Percentiles rank a stretch among this genome's conserved stretches.
Evolutionary conservation across 2,888 invertebrate species (phyloP).

Genomic region (Halocaridina rubra): DNA sequence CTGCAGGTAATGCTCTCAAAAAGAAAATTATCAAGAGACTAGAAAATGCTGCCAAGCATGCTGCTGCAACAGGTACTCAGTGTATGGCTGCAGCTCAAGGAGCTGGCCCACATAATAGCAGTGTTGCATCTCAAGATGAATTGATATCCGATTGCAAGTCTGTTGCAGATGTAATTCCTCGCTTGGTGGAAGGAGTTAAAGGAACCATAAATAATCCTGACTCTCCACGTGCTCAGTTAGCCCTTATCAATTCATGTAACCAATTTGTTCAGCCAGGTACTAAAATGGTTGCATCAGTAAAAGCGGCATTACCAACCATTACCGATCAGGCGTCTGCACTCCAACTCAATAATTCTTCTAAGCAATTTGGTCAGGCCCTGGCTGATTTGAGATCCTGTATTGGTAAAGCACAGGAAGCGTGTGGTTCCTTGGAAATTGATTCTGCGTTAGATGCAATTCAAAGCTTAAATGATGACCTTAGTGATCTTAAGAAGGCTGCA

Average conservation of each 20-base stretch:
- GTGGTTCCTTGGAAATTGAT: slow-evolving; percentile 84
- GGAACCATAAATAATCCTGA: slow-evolving; percentile 78
- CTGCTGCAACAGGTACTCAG: slow-evolving; percentile 89
- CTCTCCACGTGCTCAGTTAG: slow-evolving; percentile 80
- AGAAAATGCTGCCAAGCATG: slow-evolving; percentile 80
- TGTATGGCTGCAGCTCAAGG: slow-evolving; percentile 89
- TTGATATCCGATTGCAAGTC: slow-evolving; percentile 79
- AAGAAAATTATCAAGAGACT: slow-evolving; percentile 76
- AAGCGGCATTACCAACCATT: slow-evolving; percentile 81
- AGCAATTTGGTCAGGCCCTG: slow-evolving; percentile 76
- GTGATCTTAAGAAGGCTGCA: slow-evolving; percentile 83
- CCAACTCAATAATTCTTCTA: slow-evolving; percentile 79
- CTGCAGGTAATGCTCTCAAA: slow-evolving; percentile 84
- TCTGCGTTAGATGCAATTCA: slow-evolving; percentile 83
- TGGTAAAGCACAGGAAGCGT: slow-evolving; percentile 77
- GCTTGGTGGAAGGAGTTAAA: slow-evolving; percentile 82
- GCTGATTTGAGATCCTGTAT: slow-evolving; percentile 73
- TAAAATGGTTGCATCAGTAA: slow-evolving; percentile 64
- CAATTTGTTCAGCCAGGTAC: slow-evolving; percentile 80
- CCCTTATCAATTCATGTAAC: slow-evolving; percentile 83
- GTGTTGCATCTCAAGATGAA: slow-evolving; percentile 78
- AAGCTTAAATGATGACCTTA: slow-evolving; percentile 83
- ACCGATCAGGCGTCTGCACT: slow-evolving; percentile 81
- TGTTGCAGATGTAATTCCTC: slow-evolving; percentile 80
- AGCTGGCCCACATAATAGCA: slow-evolving; percentile 80